Conservation (phyloP, 1,140 invertebrate genomes). For the Aphaenogaster ashmeadi region DNA sequence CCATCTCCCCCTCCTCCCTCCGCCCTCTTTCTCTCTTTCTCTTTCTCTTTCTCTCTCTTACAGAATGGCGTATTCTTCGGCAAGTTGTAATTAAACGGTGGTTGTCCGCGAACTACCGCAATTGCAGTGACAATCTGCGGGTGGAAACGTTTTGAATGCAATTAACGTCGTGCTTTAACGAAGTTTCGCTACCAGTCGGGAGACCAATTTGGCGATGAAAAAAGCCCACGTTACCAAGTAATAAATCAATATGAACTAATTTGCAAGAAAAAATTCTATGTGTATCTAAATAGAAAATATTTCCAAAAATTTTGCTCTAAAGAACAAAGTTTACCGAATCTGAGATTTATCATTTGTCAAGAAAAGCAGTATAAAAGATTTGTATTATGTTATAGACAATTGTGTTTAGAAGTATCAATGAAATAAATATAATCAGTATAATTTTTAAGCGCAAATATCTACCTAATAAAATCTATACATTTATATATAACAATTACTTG, state of each 20-base stretch:
- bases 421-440: conserved; percentile 4
- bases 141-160: conserved; percentile 75
- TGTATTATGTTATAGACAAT: background rate
- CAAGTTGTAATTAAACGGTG: conserved; percentile 83
- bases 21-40: conserved; percentile 9
- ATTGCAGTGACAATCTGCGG: conserved; percentile 72
- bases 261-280: conserved; percentile 16
- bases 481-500: background rate
- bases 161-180: conserved; percentile 74
- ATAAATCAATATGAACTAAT: conserved; percentile 53
- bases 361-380: background rate
- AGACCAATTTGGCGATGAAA: conserved; percentile 61
- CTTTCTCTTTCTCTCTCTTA: conserved; percentile 15
- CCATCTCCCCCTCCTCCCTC: conserved; percentile 1
- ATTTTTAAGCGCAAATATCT: background rate
- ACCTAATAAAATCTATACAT: background rate
- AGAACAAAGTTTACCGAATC: background rate
- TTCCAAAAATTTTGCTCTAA: background rate
- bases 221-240: conserved; percentile 48
- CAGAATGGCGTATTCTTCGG: conserved; percentile 75
- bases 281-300: conserved; percentile 13
- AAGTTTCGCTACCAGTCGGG: conserved; percentile 63
- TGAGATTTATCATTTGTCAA: background rate
- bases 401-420: no score
- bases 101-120: conserved; percentile 66